Evolutionary conservation across 2,888 invertebrate species (phyloP), one percentile per base, ranked within the genome.

Genomic region (Drosophila sordidula): DNA sequence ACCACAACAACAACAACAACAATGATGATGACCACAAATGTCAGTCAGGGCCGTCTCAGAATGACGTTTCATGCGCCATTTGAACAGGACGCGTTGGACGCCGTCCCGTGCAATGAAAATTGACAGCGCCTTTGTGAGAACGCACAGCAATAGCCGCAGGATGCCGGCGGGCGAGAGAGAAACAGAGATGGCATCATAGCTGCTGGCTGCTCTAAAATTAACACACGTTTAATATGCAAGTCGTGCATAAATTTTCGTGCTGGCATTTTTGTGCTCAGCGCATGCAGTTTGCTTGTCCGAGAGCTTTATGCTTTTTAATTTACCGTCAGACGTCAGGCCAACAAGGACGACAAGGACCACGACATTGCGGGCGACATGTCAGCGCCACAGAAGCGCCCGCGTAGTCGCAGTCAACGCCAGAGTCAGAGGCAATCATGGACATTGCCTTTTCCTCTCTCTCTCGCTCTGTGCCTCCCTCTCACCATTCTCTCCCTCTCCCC

Each of bases 211-310:
- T 89, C 84, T 89, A 85, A 85, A 89, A 85, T 85, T 85, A 87
- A 85, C 87, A 85, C 84, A 83, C 89, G 89, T 87, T 85, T 85
- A 85, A 87, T 87, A 85, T 85, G 89, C 89, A 89, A 80, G 87
- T 87, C 87, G 87, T 85, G 84, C 87, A 85, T 85, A 87, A 80
- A 84, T 87, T 88, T 77, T 70, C 61, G 64, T 68, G 62, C 67
- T 59, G 58, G 32, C 62, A 49, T 77, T 77, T 67, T 59, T 47
- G 62, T 32, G 26, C 65, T 51, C 75, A 62, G 56, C 55, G 66
- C 39, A 57, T 67, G 78, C 64, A 62, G 74, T 45, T 64, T 63
- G 59, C 65, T 56, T 65, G 61, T 71, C 65, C 68, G 57, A 72
- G 67, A 66, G 78, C 70, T 79, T 82, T 88, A 82, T 82, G 87